Evolutionary conservation across 2,113 vertebrate species (phyloP).

Genomic region (Gopherus flavomarginatus): DNA sequence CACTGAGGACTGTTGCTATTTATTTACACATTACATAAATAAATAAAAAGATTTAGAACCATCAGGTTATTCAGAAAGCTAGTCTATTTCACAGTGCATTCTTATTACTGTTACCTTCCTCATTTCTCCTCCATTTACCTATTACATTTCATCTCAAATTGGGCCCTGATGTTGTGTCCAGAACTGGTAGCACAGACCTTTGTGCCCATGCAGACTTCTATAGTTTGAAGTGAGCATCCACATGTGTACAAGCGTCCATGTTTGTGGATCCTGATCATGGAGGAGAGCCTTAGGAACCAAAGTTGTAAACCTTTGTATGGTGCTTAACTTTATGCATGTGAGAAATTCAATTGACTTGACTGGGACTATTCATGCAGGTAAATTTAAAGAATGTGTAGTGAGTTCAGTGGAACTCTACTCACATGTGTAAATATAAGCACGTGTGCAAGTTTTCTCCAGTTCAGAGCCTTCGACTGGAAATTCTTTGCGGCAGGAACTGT

Average conservation of each 20-base stretch:
- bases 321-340: not conserved
- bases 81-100: not conserved
- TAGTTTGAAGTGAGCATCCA: not conserved
- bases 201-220: rapidly evolving
- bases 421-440: not conserved
- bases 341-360: not conserved
- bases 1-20: not conserved
- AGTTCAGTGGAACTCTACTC: not conserved
- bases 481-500: rapidly evolving
- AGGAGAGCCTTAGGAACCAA: not conserved
- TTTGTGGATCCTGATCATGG: not conserved
- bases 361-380: not conserved
- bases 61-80: not conserved
- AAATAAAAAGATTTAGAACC: not conserved
- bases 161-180: not conserved
- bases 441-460: not conserved
- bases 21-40: not conserved
- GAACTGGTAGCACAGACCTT: not conserved
- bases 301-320: not conserved
- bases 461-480: not conserved
- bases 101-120: not conserved
- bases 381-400: not conserved
- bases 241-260: not conserved
- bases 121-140: not conserved
- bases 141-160: not conserved